Evolutionary conservation across 2,888 invertebrate genomes (phyloP).

Genomic region (Hedychridium roseum): DNA sequence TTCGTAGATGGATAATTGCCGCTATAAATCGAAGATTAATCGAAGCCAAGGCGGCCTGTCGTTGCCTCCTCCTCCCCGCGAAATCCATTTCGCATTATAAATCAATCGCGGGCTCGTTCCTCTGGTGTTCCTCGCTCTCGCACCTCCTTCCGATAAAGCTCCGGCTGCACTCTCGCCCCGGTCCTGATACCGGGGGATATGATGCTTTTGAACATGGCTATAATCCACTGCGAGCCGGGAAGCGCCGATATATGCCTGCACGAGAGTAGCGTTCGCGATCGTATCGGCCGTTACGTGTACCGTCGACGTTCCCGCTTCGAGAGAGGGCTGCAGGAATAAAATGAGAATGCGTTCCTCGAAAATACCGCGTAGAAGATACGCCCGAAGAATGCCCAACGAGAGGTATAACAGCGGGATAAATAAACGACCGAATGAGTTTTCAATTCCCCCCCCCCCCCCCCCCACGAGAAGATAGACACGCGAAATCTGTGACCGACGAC

Average conservation of each 20-base stretch:
- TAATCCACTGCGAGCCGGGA: no score
- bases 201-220: constrained; percentile 32
- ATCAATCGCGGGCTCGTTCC: constrained; percentile 48
- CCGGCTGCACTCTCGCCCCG: constrained; percentile 27
- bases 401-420: no score
- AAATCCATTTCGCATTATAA: constrained; percentile 57
- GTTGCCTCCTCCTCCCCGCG: constrained; percentile 45
- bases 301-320: no score
- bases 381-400: no score
- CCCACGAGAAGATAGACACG: no score
- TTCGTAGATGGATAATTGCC: constrained; percentile 55
- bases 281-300: constrained; percentile 1
- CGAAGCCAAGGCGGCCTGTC: constrained; percentile 49
- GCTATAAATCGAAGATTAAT: constrained; percentile 57
- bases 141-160: constrained; percentile 47
- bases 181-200: constrained; percentile 12
- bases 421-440: no score
- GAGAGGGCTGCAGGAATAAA: no score
- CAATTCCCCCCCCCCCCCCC: no score
- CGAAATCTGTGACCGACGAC: no score
- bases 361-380: no score
- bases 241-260: constrained; percentile 15
- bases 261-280: constrained; percentile 1
- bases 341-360: no score
- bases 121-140: constrained; percentile 32